phyloP scores from a whole-genome alignment of 2,888 invertebrate species.

The Rutpela maculata region DNA sequence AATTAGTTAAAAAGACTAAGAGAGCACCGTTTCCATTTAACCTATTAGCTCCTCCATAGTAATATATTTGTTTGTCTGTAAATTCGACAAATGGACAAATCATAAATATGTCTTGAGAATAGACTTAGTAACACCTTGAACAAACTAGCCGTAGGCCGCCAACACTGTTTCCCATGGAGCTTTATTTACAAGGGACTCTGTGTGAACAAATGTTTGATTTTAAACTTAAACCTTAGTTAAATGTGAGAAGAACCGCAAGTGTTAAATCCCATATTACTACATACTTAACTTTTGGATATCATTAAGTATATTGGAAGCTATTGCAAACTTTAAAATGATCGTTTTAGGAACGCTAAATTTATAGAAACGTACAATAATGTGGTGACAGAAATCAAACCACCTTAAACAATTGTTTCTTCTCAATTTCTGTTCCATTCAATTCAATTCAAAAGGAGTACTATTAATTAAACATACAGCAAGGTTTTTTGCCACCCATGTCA shows the following conservation, averaged over 20 bases:
- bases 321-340: background rate
- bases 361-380: too few relatives aligned
- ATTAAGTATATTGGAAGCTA: background rate
- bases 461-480: too few relatives aligned
- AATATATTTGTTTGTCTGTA: conserved; percentile 49
- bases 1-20: conserved; percentile 33
- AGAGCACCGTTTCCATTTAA: conserved; percentile 40
- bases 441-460: too few relatives aligned
- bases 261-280: conserved; percentile 4
- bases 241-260: conserved; percentile 50
- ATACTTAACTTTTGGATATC: background rate
- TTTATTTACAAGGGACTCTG: conserved; percentile 52
- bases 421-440: too few relatives aligned
- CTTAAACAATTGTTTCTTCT: too few relatives aligned
- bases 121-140: conserved; percentile 47
- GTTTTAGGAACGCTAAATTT: too few relatives aligned
- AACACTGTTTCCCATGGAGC: conserved; percentile 55
- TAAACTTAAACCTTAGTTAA: conserved; percentile 46
- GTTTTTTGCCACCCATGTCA: too few relatives aligned
- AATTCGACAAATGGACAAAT: conserved; percentile 51
- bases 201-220: conserved; percentile 55
- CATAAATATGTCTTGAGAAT: conserved; percentile 43
- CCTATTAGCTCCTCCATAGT: conserved; percentile 41
- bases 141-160: conserved; percentile 56
- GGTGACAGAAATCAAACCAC: too few relatives aligned